phyloP scores from a whole-genome alignment of 2,113 vertebrate genomes.

The Entomyzon cyanotis region DNA sequence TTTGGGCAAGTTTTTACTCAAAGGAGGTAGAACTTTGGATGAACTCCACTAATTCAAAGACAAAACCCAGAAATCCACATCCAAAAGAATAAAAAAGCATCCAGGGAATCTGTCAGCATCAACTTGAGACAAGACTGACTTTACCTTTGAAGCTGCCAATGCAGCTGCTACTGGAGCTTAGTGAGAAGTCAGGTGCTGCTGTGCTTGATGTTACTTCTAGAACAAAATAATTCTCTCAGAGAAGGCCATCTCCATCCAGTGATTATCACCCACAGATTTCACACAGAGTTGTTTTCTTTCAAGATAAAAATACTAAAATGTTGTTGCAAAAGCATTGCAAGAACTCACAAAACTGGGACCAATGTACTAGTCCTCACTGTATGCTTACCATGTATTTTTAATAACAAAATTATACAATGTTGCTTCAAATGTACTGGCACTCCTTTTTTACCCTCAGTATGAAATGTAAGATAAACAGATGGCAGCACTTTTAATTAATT shows the following conservation, averaged over 20 bases:
- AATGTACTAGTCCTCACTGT: background rate
- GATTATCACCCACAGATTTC: background rate
- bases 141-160: conserved; percentile 25
- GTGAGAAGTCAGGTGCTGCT: background rate
- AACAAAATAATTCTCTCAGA: background rate
- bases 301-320: background rate
- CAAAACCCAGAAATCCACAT: conserved; percentile 24
- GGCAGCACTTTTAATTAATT: conserved; percentile 59
- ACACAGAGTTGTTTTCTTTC: background rate
- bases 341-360: background rate
- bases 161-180: conserved; percentile 11
- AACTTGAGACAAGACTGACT: conserved; percentile 10
- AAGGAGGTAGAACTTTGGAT: background rate
- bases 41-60: conserved; percentile 47
- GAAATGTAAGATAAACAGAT: conserved; percentile 55
- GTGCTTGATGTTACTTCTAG: background rate
- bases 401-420: conserved; percentile 24
- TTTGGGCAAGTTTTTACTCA: background rate
- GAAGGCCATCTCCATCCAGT: background rate
- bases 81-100: background rate
- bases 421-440: background rate
- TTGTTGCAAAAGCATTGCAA: conserved; percentile 24
- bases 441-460: background rate
- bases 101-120: background rate
- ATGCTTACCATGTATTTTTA: conserved; percentile 3